Evolutionary conservation across 2,888 invertebrate species (phyloP).

Genomic region (Cephonodes hylas): DNA sequence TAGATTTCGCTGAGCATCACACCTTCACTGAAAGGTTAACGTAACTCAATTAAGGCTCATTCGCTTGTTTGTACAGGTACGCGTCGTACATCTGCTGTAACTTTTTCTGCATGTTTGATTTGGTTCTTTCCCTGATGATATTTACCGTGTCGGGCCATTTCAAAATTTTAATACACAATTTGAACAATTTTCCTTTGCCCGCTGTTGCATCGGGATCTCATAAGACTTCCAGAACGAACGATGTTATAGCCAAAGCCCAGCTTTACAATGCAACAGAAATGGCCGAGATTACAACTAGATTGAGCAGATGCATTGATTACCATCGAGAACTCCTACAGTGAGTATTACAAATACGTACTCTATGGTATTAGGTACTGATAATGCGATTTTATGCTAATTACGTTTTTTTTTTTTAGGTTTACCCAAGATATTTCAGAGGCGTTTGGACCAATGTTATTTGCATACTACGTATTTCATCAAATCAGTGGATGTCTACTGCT

Average conservation of each 20-base stretch:
- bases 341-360: conserved; percentile 4
- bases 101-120: conserved; percentile 27
- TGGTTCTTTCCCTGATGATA: conserved; percentile 29
- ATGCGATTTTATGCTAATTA: not conserved
- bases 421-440: conserved; percentile 20
- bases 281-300: conserved; percentile 8
- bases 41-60: not conserved
- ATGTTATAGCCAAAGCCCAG: not conserved
- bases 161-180: conserved; percentile 27
- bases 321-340: conserved; percentile 25
- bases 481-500: conserved; percentile 22
- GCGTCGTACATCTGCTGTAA: conserved; percentile 21
- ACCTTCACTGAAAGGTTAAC: not conserved
- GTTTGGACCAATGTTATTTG: conserved; percentile 24
- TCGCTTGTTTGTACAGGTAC: conserved; percentile 7
- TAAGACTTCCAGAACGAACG: conserved; percentile 14
- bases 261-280: conserved; percentile 19
- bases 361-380: not conserved
- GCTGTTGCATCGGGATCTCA: not conserved
- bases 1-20: too few relatives aligned
- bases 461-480: conserved; percentile 26
- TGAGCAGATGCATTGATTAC: conserved; percentile 27
- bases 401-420: conserved; percentile 20
- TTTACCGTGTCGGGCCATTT: conserved; percentile 35
- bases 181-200: conserved; percentile 27